A percentile compares a stretch with the other conserved stretches of the same genome.
Conservation (phyloP, 2,113 vertebrate genomes). For the Chaenocephalus aceratus region DNA sequence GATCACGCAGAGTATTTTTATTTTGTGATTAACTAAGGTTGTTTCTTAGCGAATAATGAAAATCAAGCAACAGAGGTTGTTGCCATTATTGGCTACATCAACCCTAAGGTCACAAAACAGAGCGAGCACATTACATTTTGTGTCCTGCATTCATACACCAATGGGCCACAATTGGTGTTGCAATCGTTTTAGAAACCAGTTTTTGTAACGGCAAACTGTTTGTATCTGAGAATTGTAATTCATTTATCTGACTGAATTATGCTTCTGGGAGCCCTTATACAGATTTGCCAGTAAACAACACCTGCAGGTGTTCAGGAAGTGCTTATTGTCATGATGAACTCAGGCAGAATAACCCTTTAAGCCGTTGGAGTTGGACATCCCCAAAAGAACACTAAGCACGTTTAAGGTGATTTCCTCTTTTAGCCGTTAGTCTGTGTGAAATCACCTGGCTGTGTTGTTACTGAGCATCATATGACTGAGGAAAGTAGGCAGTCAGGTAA, state of each 20-base stretch:
- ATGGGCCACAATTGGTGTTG: constrained; percentile 23
- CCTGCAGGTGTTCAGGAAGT: constrained; percentile 48
- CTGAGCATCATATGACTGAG: neutral
- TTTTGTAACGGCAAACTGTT: constrained; percentile 34
- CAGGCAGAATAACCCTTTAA: constrained; percentile 41
- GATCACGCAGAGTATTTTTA: neutral
- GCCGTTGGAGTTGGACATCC: neutral
- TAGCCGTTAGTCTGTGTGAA: constrained; percentile 14
- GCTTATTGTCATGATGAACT: constrained; percentile 36
- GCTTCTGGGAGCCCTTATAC: neutral
- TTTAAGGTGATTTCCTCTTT: constrained; percentile 31
- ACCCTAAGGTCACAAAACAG: constrained; percentile 10
- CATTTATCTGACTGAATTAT: constrained; percentile 51
- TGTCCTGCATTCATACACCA: constrained; percentile 32
- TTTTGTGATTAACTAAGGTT: neutral
- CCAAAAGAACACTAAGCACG: neutral
- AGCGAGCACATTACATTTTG: neutral
- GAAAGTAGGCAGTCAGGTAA: constrained; percentile 16
- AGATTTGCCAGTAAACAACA: constrained; percentile 25
- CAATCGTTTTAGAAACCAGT: constrained; percentile 6
- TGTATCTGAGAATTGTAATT: constrained; percentile 35
- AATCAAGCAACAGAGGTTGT: neutral
- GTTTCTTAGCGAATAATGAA: neutral
- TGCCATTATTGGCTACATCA: neutral
- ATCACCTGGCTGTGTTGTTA: neutral